Evolutionary conservation across 2,888 invertebrate genomes (phyloP).

Genomic region (Hirtodrosophila trivittata): DNA sequence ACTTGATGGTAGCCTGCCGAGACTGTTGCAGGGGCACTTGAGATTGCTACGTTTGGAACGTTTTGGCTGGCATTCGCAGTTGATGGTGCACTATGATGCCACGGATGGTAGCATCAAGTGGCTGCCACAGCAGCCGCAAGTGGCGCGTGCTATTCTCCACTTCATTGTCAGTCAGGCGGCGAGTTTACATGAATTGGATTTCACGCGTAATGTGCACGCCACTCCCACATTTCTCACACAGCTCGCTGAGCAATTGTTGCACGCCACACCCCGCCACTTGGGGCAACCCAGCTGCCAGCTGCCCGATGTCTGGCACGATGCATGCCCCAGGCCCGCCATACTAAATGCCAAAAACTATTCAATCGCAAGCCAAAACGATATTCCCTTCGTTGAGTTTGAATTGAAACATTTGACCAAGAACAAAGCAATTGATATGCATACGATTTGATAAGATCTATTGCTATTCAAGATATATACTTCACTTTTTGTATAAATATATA

Average conservation of each 20-base stretch:
- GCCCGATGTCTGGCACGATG: slow-evolving; percentile 55
- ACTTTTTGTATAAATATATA: too few relatives aligned
- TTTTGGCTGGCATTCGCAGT: slow-evolving; percentile 64
- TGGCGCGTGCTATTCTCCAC: slow-evolving; percentile 46
- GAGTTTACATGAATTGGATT: slow-evolving; percentile 65
- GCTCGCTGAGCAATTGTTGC: slow-evolving; percentile 40
- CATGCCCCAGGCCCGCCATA: slow-evolving; percentile 37
- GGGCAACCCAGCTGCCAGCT: slow-evolving; percentile 4
- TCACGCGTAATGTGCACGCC: slow-evolving; percentile 65
- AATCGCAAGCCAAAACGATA: slow-evolving; percentile 39
- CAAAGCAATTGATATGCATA: too few relatives aligned
- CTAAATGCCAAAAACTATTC: slow-evolving; percentile 18
- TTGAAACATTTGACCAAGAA: slow-evolving; percentile 46
- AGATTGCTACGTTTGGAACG: slow-evolving; percentile 46
- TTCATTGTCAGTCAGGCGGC: slow-evolving; percentile 57
- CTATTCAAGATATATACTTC: too few relatives aligned
- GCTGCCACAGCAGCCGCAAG: slow-evolving; percentile 64
- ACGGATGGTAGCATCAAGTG: slow-evolving; percentile 64
- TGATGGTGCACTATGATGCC: slow-evolving; percentile 60
- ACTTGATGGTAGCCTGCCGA: slow-evolving; percentile 58
- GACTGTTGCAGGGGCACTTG: slow-evolving; percentile 32
- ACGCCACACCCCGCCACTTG: background rate
- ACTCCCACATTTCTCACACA: slow-evolving; percentile 61
- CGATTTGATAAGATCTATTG: too few relatives aligned
- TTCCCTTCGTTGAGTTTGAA: slow-evolving; percentile 61